A percentile compares a stretch with the other conserved stretches of the same genome.
These are phyloP conservation scores for Auanema freiburgensis DNA, from an alignment of 2,888 invertebrate species.

Conservation along the genomic window DNA sequence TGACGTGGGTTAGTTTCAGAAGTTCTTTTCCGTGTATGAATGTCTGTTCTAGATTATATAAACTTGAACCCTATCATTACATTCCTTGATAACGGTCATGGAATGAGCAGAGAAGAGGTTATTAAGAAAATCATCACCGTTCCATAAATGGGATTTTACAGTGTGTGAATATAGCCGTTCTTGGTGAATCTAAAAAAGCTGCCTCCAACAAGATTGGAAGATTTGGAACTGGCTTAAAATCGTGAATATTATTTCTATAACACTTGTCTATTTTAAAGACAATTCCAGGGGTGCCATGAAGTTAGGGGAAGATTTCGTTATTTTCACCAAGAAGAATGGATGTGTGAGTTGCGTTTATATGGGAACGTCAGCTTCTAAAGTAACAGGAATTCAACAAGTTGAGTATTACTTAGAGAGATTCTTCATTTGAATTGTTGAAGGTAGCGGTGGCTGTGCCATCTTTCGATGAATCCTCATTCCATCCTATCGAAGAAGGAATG, in stretches of 20 bases:
- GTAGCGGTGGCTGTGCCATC: too few relatives aligned
- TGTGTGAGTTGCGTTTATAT: too few relatives aligned
- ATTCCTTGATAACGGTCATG: constrained; percentile 68
- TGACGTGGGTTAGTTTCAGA: constrained; percentile 63
- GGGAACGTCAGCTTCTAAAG: too few relatives aligned
- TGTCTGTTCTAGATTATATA: constrained; percentile 30
- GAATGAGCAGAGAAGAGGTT: constrained; percentile 67
- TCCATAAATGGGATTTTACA: background rate
- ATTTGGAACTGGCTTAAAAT: constrained; percentile 69
- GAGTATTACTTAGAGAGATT: too few relatives aligned
- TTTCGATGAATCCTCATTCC: too few relatives aligned
- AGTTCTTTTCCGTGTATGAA: background rate
- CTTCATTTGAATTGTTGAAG: too few relatives aligned
- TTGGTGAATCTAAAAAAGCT: constrained; percentile 15
- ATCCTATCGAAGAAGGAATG: too few relatives aligned
- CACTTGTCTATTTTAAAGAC: constrained; percentile 53
- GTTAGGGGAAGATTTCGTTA: constrained; percentile 39
- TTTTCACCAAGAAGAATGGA: constrained; percentile 3
- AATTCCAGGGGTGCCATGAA: constrained; percentile 35
- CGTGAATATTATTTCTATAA: constrained; percentile 64
- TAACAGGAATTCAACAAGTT: too few relatives aligned
- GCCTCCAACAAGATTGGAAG: constrained; percentile 66
- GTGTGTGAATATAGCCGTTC: constrained; percentile 6
- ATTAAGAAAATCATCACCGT: constrained; percentile 64
- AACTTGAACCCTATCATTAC: constrained; percentile 54